Evolutionary conservation across 2,888 invertebrate genomes (phyloP).

Genomic region (Leptinotarsa haldemani): DNA sequence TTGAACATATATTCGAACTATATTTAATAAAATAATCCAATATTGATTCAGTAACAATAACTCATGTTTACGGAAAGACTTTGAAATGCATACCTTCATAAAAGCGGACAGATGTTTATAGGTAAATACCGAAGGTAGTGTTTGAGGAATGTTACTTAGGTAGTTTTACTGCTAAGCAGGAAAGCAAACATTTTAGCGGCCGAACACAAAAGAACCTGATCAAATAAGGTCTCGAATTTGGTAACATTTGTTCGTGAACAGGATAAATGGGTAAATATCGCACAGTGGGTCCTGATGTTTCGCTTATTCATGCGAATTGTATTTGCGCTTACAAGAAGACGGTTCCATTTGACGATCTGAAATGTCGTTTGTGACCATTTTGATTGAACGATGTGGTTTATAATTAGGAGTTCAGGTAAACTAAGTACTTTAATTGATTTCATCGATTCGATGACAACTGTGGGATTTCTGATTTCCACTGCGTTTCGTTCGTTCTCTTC

Average conservation of each 20-base stretch:
- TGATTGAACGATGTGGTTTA: background rate
- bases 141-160: conserved; percentile 41
- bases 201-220: conserved; percentile 43
- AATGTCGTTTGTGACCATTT: background rate
- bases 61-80: conserved; percentile 37
- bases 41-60: conserved; percentile 43
- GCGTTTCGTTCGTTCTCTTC: too few relatives aligned
- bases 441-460: too few relatives aligned
- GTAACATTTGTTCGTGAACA: conserved; percentile 38
- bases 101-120: conserved; percentile 43
- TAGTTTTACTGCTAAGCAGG: conserved; percentile 43
- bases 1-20: conserved; percentile 21
- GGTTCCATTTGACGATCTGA: background rate
- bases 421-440: too few relatives aligned
- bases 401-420: too few relatives aligned
- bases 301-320: background rate
- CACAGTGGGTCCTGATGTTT: background rate
- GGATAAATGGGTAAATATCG: conserved; percentile 30
- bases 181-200: conserved; percentile 47
- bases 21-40: conserved; percentile 29
- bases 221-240: conserved; percentile 43
- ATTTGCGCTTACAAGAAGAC: background rate
- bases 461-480: too few relatives aligned
- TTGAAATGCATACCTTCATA: conserved; percentile 32
- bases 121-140: conserved; percentile 42